Percentiles rank a stretch among this genome's conserved stretches.
Evolutionary conservation across 2,888 invertebrate genomes (phyloP).

Genomic region (Troides helena): DNA sequence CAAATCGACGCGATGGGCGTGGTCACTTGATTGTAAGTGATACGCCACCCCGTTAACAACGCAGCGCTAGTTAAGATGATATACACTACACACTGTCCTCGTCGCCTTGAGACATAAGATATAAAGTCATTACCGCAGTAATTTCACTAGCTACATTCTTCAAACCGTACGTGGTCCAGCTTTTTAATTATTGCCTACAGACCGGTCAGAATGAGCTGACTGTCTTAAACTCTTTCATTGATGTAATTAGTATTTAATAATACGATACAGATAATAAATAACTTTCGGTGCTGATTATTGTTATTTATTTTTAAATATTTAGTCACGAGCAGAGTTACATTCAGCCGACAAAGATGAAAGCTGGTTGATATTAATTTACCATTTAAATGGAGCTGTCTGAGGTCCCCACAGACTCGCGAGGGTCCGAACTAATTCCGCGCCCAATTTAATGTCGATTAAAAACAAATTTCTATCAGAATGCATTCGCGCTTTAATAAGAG

Average conservation of each 20-base stretch:
- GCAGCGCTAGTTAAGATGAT: no score
- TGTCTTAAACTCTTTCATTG: not conserved
- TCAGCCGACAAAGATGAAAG: conserved; percentile 25
- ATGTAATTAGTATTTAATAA: not conserved
- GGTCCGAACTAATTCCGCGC: conserved; percentile 77
- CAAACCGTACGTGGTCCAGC: no score
- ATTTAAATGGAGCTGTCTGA: conserved; percentile 67
- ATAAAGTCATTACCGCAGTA: no score
- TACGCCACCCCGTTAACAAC: no score
- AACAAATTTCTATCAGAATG: conserved; percentile 77
- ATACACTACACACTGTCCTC: no score
- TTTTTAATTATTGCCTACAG: no score
- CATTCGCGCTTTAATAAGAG: conserved; percentile 62
- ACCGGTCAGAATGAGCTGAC: no score
- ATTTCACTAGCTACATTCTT: no score
- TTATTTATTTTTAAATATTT: conserved; percentile 5
- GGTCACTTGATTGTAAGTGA: no score
- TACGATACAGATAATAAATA: not conserved
- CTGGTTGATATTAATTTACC: conserved; percentile 54
- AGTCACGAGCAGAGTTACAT: conserved; percentile 26
- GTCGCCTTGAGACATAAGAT: no score
- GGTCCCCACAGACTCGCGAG: conserved; percentile 51
- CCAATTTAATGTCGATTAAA: conserved; percentile 80
- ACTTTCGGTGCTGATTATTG: not conserved
- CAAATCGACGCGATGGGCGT: no score